These are phyloP conservation scores for Psephotus haematonotus DNA, from an alignment of 2,113 vertebrate genomes.

Conservation along the genomic window DNA sequence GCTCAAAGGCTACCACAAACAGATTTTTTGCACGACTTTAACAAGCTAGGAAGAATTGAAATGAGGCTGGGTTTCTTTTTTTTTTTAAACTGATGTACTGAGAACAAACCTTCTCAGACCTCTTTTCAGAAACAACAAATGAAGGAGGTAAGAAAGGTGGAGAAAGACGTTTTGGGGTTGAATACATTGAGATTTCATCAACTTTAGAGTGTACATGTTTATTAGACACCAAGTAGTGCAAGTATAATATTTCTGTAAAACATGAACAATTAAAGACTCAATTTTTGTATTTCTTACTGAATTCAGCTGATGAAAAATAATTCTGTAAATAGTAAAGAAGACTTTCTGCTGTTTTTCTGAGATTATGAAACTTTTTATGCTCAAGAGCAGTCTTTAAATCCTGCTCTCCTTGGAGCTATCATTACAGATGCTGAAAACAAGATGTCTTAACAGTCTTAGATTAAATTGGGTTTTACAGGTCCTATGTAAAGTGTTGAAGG, in stretches of 20 bases:
- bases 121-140: background rate
- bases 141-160: background rate
- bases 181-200: background rate
- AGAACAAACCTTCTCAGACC: background rate
- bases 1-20: background rate
- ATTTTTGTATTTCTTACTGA: background rate
- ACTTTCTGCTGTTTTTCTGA: background rate
- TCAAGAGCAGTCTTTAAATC: background rate
- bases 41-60: background rate
- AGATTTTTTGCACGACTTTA: background rate
- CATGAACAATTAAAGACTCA: background rate
- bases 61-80: background rate
- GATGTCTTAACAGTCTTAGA: background rate
- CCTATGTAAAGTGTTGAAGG: background rate
- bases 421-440: slow-evolving; percentile 22
- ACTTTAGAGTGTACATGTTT: background rate
- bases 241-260: background rate
- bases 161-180: background rate
- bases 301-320: background rate
- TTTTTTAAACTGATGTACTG: background rate
- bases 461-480: slow-evolving; percentile 6
- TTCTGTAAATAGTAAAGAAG: background rate
- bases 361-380: background rate
- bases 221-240: background rate
- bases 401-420: background rate